Evolutionary conservation across 2,888 invertebrate genomes (phyloP).

Genomic region (Cinara cedri): DNA sequence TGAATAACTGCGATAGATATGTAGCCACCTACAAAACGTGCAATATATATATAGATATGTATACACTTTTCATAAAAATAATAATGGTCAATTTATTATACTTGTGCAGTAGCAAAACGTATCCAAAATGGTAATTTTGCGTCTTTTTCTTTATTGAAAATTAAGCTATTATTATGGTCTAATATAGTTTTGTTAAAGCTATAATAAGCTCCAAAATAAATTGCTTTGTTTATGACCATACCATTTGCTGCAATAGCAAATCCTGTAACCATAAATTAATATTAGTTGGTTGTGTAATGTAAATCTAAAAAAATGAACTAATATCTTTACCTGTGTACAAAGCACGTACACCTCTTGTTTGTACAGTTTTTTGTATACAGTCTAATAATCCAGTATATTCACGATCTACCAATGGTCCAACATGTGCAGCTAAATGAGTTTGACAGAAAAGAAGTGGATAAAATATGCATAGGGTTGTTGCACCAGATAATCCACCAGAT

Average conservation of each 20-base stretch:
- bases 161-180: slow-evolving; percentile 47
- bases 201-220: slow-evolving; percentile 54
- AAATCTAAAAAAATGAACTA: neutral
- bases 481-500: slow-evolving; percentile 51
- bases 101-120: slow-evolving; percentile 48
- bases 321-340: slow-evolving; percentile 46
- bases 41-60: neutral
- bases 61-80: too few species aligned
- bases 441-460: slow-evolving; percentile 53
- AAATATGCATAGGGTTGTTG: slow-evolving; percentile 47
- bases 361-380: slow-evolving; percentile 55
- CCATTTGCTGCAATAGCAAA: slow-evolving; percentile 52
- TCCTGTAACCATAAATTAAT: slow-evolving; percentile 4
- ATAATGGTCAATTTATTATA: slow-evolving; percentile 4
- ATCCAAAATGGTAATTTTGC: slow-evolving; percentile 53
- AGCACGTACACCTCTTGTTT: slow-evolving; percentile 41
- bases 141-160: slow-evolving; percentile 43
- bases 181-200: slow-evolving; percentile 53
- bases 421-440: slow-evolving; percentile 52
- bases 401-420: slow-evolving; percentile 51
- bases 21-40: slow-evolving; percentile 23
- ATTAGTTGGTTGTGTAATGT: neutral
- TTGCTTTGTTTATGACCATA: slow-evolving; percentile 53
- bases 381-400: slow-evolving; percentile 54
- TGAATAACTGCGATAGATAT: slow-evolving; percentile 44